Evolutionary conservation across 1,140 invertebrate genomes (phyloP).

Genomic region (Acromyrmex echinatior): DNA sequence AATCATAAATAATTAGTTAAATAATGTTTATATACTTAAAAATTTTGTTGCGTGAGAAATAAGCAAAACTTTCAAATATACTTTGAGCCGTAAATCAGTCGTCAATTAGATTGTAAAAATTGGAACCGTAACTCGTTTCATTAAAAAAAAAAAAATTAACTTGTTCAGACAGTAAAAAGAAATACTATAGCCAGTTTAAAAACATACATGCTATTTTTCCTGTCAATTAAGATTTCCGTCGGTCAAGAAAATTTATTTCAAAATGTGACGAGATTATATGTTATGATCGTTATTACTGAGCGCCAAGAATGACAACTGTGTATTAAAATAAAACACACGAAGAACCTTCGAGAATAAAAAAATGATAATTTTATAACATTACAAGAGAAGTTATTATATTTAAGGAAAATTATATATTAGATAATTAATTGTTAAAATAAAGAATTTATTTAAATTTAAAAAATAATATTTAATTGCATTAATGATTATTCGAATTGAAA

Average conservation of each 20-base stretch:
- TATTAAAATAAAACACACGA: neutral
- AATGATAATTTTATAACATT: neutral
- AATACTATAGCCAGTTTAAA: neutral
- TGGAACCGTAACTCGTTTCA: neutral
- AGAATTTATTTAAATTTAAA: neutral
- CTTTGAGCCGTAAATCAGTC: neutral
- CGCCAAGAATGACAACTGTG: constrained; percentile 5
- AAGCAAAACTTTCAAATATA: neutral
- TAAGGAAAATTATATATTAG: neutral
- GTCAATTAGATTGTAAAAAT: neutral
- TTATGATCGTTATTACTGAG: neutral
- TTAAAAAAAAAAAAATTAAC: neutral
- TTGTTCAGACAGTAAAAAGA: neutral
- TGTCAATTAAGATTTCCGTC: constrained; percentile 54
- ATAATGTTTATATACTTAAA: neutral
- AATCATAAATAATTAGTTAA: neutral
- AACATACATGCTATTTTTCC: neutral
- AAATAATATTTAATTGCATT: neutral
- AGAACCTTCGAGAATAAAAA: constrained; percentile 2
- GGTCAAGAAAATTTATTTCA: constrained; percentile 35
- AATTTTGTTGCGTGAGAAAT: neutral
- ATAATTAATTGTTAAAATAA: neutral
- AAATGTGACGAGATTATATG: neutral
- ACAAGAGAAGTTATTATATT: neutral
- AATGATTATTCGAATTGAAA: neutral